Base-by-base conservation (phyloP, 1,140 invertebrate genomes). In the Portunus trituberculatus region DNA sequence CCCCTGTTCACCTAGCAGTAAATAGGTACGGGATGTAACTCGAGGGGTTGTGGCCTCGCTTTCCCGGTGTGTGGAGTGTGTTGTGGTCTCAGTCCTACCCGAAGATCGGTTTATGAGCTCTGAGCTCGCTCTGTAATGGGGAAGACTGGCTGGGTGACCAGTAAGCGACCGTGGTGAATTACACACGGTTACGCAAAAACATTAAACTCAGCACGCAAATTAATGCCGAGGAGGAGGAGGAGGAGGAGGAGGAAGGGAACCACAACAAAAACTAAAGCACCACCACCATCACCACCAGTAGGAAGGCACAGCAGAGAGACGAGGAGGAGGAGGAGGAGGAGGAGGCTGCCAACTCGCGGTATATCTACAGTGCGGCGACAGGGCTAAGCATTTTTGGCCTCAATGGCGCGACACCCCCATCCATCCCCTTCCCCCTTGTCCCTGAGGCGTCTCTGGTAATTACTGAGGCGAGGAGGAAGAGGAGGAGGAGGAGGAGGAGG, bases 341-440 rank as follows among this genome's bases (percentile, higher is more conserved):
- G n/a, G n/a, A 76, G 67, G 45, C 88, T 90, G 88, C 88, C 88
- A 90, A 90, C 88, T 90, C 88, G 7, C 16, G n/a, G 48, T 25
- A 46, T 90, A 90, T 90, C 88, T 90, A 90, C 88, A 39, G 88
- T n/a, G 88, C 45, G 39, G 48, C 88, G 45, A n/a, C 0, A 20
- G 39, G 45, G 88, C 48, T 90, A 48, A 46, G 10, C 32, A 46
- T 90, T 87, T 90, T 46, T 90, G 88, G 88, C 45, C 88, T 48
- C 29, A 14, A 88, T 32, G 31, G 31, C 45, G 20, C 86, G 31
- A 12, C 86, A 4, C 20, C 4, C 86, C 31, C 31, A 31, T 14
- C 83, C 83, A 2, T 20, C 20, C 52, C 52, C 52, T 10, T 7
- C n/a, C 67, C 67, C n/a, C 0, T 0, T 76, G 67, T 76, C 67